Base-by-base conservation (phyloP, 2,888 invertebrate genomes). In the Agrochola circellaris region DNA sequence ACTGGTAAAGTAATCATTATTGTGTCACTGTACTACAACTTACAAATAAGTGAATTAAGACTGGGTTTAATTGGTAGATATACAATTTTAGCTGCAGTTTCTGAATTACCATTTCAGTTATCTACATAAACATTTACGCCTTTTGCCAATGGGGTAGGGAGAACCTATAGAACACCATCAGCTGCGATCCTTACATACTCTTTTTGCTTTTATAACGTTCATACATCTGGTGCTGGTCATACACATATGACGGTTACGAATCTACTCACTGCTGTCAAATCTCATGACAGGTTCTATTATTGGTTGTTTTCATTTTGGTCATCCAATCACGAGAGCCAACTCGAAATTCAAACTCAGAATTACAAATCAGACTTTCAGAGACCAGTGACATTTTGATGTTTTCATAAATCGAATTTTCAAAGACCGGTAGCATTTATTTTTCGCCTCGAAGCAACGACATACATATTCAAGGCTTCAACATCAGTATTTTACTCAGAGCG, bases 1-100 rank as follows among this genome's bases (percentile, higher is more conserved):
- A 38, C 58, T 79, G 54, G 67, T 68, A 66, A 73, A 70, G 71
- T 84, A 77, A 85, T 84, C 79, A 84, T 77, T 73, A 71, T 82
- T 81, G 61, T 54, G 45, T 76, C n/a, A 64, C 9, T 38, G 9
- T 34, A 48, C 9, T 56, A n/a, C 0, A 38, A 38, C 4, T 62
- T 79, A 48, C 62, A 73, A 79, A 54, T 73, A 4, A 30, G 56
- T 62, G n/a, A 62, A 30, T 60, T 20, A 58, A 45, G 15, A 30
- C 20, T 38, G 8, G 0, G 15, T 54, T 68, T 17, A 51, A 2
- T 56, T 62, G 20, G 9, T 30, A 26, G 6, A 13, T 23, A 30
- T 42, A 45, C 11, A 38, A 13, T 30, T 56, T 73, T 73, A 72
- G 42, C 17, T 26, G 17, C 17, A 30, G 75, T 38, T 61, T 73